Percentiles rank a stretch among this genome's conserved stretches.
These are phyloP conservation scores for Serilophus lunatus DNA, from an alignment of 2,113 vertebrate genomes.

Conservation along the genomic window DNA sequence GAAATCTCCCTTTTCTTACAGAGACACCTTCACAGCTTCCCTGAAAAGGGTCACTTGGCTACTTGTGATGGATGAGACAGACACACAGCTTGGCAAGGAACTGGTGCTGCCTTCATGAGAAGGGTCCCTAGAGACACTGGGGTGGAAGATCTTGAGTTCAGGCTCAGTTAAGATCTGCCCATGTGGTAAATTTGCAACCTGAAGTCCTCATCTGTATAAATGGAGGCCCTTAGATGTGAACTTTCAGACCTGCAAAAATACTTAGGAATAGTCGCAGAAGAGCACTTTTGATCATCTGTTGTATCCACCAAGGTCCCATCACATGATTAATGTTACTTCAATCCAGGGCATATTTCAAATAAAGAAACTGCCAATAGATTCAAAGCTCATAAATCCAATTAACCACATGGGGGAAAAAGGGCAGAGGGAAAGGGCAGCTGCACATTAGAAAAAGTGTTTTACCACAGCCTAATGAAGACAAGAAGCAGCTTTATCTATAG, in stretches of 20 bases:
- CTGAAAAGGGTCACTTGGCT: not conserved
- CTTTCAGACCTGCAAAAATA: not conserved
- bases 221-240: not conserved
- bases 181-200: not conserved
- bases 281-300: not conserved
- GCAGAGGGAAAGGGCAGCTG: not conserved
- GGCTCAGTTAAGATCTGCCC: not conserved
- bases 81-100: not conserved
- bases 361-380: not conserved
- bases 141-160: not conserved
- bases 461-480: not conserved
- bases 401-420: not conserved
- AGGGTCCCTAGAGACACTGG: not conserved
- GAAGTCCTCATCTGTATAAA: not conserved
- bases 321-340: not conserved
- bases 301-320: not conserved
- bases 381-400: not conserved
- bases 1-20: not conserved
- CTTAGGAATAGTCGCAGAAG: not conserved
- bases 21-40: not conserved
- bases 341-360: not conserved
- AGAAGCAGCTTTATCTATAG: not conserved
- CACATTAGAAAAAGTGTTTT: not conserved
- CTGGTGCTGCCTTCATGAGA: not conserved
- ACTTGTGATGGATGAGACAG: not conserved